phyloP scores from a whole-genome alignment of 2,797 vertebrate species.

The Galagoides demidoff region DNA sequence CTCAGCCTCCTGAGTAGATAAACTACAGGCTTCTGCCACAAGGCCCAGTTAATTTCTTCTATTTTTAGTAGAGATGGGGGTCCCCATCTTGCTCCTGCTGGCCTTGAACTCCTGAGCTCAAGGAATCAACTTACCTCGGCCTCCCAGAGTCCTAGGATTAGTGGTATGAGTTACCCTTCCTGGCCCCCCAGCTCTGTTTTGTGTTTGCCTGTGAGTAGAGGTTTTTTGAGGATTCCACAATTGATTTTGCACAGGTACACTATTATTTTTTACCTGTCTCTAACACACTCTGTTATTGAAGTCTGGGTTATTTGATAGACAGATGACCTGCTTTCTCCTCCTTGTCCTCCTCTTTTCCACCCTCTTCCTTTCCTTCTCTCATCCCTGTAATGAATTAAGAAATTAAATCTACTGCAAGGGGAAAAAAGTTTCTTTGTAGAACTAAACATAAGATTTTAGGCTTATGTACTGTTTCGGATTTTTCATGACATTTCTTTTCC shows the following conservation, averaged over 20 bases:
- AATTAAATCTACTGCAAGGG: background rate
- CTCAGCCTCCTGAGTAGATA: too few species aligned
- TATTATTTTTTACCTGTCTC: background rate
- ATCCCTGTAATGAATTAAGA: background rate
- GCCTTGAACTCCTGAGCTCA: too few species aligned
- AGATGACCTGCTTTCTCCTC: slow-evolving; percentile 18
- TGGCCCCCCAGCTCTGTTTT: background rate
- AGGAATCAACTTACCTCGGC: too few species aligned
- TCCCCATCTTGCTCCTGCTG: too few species aligned
- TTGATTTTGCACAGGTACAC: background rate
- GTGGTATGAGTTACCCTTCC: too few species aligned
- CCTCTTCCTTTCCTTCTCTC: too few species aligned
- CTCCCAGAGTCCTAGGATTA: too few species aligned
- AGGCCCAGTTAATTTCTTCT: too few species aligned
- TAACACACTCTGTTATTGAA: background rate
- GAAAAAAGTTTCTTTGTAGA: background rate
- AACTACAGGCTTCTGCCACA: too few species aligned
- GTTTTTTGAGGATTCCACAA: background rate
- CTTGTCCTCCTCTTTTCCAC: background rate
- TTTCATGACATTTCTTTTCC: background rate
- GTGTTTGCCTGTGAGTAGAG: background rate
- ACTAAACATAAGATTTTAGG: background rate
- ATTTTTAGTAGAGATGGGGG: too few species aligned
- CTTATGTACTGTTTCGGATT: background rate
- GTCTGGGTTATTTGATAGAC: background rate